phyloP scores from a whole-genome alignment of 1,140 invertebrate genomes.

The Lutraria rhynchaena region DNA sequence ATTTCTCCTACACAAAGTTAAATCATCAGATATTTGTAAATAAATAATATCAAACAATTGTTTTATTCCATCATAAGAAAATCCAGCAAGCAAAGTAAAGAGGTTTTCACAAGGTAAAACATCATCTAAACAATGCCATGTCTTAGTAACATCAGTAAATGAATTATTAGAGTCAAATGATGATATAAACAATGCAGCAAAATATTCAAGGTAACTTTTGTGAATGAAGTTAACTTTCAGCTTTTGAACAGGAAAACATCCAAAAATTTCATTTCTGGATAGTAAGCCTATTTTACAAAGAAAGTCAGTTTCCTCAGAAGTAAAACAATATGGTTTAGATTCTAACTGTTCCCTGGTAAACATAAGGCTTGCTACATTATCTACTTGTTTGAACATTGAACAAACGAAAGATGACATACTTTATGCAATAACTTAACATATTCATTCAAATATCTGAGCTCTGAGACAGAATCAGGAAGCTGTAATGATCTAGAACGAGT shows the following conservation, averaged over 20 bases:
- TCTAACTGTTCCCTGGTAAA: background rate
- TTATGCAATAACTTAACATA: background rate
- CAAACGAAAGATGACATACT: background rate
- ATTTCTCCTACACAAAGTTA: no score
- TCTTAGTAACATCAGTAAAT: no score
- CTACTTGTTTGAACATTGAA: background rate
- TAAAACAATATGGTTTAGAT: background rate
- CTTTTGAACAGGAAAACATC: background rate
- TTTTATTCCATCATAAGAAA: no score
- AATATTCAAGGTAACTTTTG: constrained; percentile 11
- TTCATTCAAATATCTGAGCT: background rate
- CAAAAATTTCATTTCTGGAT: constrained; percentile 1
- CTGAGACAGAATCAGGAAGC: no score
- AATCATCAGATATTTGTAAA: no score
- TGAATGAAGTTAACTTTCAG: constrained; percentile 3
- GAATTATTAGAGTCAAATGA: no score
- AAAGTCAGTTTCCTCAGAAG: background rate
- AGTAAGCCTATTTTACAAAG: background rate
- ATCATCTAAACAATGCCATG: no score
- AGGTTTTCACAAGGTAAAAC: no score
- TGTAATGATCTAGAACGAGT: background rate
- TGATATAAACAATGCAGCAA: constrained; percentile 7
- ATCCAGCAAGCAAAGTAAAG: no score
- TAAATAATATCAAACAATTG: no score
- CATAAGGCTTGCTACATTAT: background rate